Evolutionary conservation across 2,888 invertebrate species (phyloP).

Genomic region (Brachyopa scutellaris): DNA sequence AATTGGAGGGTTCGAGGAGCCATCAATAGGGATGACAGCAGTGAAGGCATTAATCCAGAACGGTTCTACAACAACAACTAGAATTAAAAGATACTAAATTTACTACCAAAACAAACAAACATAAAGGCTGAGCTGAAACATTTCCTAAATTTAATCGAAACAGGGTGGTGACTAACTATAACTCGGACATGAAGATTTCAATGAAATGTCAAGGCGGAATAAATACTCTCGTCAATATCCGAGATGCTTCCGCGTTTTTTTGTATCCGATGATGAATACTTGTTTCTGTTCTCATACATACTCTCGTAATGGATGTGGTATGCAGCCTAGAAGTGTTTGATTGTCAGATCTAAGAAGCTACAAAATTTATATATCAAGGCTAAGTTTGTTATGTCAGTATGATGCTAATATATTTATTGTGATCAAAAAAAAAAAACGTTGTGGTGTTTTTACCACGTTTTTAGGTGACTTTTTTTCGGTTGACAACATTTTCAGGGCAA

Average conservation of each 20-base stretch:
- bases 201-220: constrained; percentile 58
- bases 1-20: background rate
- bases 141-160: constrained; percentile 2
- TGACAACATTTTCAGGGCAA: constrained; percentile 2
- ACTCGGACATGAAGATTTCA: constrained; percentile 7
- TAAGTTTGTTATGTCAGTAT: constrained; percentile 5
- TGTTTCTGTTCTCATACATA: constrained; percentile 8
- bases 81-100: no score
- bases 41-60: background rate
- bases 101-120: background rate
- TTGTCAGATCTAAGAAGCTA: background rate
- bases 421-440: background rate
- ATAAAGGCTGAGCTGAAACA: background rate
- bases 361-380: background rate
- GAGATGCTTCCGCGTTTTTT: constrained; percentile 33
- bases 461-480: background rate
- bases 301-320: no score
- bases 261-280: background rate
- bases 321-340: background rate
- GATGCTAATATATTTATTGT: constrained; percentile 10
- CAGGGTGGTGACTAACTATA: constrained; percentile 3
- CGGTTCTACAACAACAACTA: no score
- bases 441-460: background rate
- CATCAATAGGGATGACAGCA: background rate
- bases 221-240: constrained; percentile 27